phyloP scores from a whole-genome alignment of 2,888 invertebrate species.

The Agonopterix arenella region DNA sequence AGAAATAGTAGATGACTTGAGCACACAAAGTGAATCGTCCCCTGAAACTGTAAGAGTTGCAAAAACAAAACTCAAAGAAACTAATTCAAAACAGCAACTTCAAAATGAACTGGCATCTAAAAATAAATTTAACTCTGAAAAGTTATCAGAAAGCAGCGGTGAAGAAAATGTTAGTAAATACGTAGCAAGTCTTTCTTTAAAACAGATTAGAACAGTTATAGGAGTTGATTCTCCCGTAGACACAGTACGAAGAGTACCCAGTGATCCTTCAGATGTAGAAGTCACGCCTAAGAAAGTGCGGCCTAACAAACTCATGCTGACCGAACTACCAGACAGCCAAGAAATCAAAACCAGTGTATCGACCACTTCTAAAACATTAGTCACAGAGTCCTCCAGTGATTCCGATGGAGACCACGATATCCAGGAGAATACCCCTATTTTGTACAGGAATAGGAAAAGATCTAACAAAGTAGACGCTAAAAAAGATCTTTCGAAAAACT shows the following conservation, averaged over 20 bases:
- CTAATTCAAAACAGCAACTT: neutral
- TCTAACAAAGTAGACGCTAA: conserved; percentile 27
- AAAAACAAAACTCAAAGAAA: neutral
- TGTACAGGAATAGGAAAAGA: conserved; percentile 34
- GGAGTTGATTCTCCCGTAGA: conserved; percentile 21
- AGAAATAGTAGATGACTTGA: conserved; percentile 52
- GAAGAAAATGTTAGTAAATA: conserved; percentile 25
- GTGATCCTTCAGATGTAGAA: conserved; percentile 49
- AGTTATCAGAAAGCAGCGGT: conserved; percentile 16
- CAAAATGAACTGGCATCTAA: conserved; percentile 8
- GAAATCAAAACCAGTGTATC: conserved; percentile 51
- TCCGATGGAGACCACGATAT: conserved; percentile 46
- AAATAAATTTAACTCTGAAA: conserved; percentile 10
- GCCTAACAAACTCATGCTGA: conserved; percentile 36
- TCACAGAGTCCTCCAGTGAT: conserved; percentile 47
- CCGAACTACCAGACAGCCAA: conserved; percentile 56
- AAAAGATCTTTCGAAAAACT: conserved; percentile 43
- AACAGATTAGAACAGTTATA: conserved; percentile 31
- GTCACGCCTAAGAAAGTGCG: conserved; percentile 46
- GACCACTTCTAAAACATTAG: conserved; percentile 15
- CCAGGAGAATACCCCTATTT: conserved; percentile 40
- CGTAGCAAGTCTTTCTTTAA: conserved; percentile 26
- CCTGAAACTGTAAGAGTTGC: conserved; percentile 6
- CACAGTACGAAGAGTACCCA: conserved; percentile 27
- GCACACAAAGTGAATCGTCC: conserved; percentile 35